Conservation (phyloP, 2,888 invertebrate species). For the Eupeodes luniger region DNA sequence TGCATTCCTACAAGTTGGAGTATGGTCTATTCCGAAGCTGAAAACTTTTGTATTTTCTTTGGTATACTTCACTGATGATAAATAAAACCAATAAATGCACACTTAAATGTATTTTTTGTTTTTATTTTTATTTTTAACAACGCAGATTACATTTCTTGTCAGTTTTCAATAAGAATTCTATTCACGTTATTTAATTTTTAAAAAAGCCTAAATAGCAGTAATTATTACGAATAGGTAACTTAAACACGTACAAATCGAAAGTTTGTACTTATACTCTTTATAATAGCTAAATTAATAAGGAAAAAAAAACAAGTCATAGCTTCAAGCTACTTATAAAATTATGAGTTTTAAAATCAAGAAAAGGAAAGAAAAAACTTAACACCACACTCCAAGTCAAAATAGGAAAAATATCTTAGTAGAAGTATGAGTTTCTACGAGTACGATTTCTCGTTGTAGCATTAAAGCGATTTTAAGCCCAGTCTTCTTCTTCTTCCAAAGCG, state of each 20-base stretch:
- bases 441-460: not conserved
- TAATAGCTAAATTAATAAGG: not conserved
- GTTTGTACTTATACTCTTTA: conserved; percentile 31
- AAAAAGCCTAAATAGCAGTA: conserved; percentile 31
- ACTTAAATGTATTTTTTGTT: not conserved
- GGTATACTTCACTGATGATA: no score
- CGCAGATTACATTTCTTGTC: conserved; percentile 26
- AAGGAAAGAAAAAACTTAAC: conserved; percentile 2
- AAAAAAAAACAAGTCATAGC: conserved; percentile 36
- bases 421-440: not conserved
- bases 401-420: not conserved
- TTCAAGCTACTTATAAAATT: conserved; percentile 38
- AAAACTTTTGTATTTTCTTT: no score
- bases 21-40: no score
- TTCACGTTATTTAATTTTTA: conserved; percentile 7
- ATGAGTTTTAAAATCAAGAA: not conserved
- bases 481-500: conserved; percentile 79
- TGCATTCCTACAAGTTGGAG: no score
- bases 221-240: not conserved
- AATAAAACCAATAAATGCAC: no score
- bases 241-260: conserved; percentile 29
- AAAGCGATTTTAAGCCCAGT: conserved; percentile 74
- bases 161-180: conserved; percentile 30
- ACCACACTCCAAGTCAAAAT: conserved; percentile 5
- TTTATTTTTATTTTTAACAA: conserved; percentile 8